These are phyloP conservation scores for Chrysolina oricalcia DNA, from an alignment of 2,888 invertebrate species.

Conservation along the genomic window DNA sequence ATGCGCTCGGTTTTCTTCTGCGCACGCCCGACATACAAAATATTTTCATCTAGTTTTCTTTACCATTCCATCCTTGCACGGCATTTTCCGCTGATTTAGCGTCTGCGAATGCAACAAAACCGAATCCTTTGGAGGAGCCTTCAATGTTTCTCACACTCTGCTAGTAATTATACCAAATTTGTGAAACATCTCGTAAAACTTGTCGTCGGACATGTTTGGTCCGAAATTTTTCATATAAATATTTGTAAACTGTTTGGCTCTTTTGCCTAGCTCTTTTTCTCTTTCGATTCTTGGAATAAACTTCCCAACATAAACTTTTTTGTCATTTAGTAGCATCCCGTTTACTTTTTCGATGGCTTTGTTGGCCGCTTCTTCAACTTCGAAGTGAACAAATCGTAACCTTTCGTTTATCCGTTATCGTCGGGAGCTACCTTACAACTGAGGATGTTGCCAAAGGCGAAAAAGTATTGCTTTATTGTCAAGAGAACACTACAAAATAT, in stretches of 20 bases:
- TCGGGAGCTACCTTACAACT: conserved; percentile 99
- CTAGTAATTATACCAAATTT: conserved; percentile 94
- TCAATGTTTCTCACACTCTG: conserved; percentile 93
- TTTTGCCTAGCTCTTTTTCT: conserved; percentile 96
- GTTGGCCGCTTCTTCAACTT: conserved; percentile 97
- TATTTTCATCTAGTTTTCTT: conserved; percentile 83
- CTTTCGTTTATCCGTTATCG: conserved; percentile 94
- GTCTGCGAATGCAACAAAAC: conserved; percentile 98
- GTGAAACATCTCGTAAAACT: conserved; percentile 91
- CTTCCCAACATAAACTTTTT: conserved; percentile 98
- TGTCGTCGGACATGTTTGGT: conserved; percentile 92
- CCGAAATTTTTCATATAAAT: conserved; percentile 99
- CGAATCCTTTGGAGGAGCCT: conserved; percentile 96
- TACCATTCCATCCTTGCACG: conserved; percentile 91
- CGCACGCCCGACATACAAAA: conserved; percentile 95
- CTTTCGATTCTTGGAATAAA: conserved; percentile 98
- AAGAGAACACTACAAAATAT: too few species aligned
- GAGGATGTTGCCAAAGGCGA: conserved; percentile 98
- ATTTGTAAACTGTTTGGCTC: conserved; percentile 96
- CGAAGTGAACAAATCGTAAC: conserved; percentile 98
- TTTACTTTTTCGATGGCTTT: conserved; percentile 99
- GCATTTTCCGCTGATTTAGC: conserved; percentile 96
- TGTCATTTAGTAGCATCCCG: conserved; percentile 97
- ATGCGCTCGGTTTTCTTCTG: conserved; percentile 99
- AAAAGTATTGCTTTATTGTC: conserved; percentile 99